Percentiles rank a stretch among this genome's conserved stretches.
These are phyloP conservation scores for Acropternis orthonyx DNA, from an alignment of 2,797 vertebrate species.

Conservation along the genomic window DNA sequence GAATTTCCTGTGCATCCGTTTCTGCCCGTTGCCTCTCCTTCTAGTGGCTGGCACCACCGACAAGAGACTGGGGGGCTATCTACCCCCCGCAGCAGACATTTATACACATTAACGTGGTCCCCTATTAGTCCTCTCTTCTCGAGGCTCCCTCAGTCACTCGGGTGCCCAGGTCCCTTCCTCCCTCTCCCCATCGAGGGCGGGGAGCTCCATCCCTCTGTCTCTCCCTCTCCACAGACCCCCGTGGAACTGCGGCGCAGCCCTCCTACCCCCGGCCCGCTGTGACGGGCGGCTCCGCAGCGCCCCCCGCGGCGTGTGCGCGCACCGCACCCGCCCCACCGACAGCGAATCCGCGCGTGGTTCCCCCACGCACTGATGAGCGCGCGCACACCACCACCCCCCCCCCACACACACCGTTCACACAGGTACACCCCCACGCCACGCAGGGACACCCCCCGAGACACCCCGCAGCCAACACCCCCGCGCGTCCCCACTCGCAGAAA, in stretches of 20 bases:
- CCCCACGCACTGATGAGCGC: neutral
- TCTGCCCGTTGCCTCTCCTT: neutral
- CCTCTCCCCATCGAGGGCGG: neutral
- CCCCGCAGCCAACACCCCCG: neutral
- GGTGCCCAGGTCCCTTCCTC: no score
- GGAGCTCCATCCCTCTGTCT: neutral
- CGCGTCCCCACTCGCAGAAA: neutral
- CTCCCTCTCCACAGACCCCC: neutral
- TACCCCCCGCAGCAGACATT: rapidly evolving
- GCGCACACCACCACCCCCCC: no score
- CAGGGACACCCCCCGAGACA: neutral
- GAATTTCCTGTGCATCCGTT: neutral
- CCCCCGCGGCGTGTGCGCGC: neutral
- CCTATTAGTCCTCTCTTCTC: no score
- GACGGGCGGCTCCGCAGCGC: neutral
- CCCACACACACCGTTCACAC: neutral
- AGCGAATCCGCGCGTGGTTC: neutral
- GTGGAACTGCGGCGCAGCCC: neutral
- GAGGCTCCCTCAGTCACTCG: neutral
- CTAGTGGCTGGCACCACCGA: rapidly evolving
- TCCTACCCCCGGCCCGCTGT: neutral
- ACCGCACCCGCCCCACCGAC: neutral
- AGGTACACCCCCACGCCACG: neutral
- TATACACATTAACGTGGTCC: rapidly evolving
- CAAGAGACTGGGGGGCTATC: no score